These are phyloP conservation scores for Drosophila macrothrix DNA, from an alignment of 2,888 invertebrate genomes.

Conservation along the genomic window DNA sequence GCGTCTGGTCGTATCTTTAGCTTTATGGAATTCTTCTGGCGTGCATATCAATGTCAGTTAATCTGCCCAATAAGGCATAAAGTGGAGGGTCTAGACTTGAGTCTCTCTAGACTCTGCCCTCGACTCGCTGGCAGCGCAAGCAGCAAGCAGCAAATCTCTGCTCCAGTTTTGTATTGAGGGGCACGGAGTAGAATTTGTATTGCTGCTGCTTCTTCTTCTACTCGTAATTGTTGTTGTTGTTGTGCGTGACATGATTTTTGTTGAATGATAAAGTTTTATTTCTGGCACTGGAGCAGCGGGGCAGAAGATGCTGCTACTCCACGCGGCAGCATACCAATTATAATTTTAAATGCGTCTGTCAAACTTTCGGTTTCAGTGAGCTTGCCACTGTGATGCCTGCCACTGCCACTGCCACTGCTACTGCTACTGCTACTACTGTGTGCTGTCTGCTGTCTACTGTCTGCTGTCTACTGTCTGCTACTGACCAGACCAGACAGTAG, in stretches of 20 bases:
- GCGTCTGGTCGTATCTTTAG: constrained; percentile 50
- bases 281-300: constrained; percentile 31
- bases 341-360: constrained; percentile 80
- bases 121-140: constrained; percentile 18
- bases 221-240: constrained; percentile 9
- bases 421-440: background rate
- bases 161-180: constrained; percentile 51
- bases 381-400: background rate
- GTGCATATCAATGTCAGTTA: constrained; percentile 68
- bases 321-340: constrained; percentile 79
- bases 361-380: constrained; percentile 64
- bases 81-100: constrained; percentile 38
- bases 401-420: background rate
- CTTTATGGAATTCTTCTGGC: constrained; percentile 59
- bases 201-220: background rate
- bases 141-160: constrained; percentile 41
- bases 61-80: constrained; percentile 64
- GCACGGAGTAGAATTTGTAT: constrained; percentile 16
- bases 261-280: constrained; percentile 66
- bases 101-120: constrained; percentile 40
- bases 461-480: constrained; percentile 15
- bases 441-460: constrained; percentile 6
- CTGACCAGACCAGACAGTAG: constrained; percentile 43
- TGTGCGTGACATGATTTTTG: constrained; percentile 81
- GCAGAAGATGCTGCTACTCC: background rate